Conservation (phyloP, 30 jellyfish, hydroid and myxozoan genomes). For the Rhopilema esculentum region DNA sequence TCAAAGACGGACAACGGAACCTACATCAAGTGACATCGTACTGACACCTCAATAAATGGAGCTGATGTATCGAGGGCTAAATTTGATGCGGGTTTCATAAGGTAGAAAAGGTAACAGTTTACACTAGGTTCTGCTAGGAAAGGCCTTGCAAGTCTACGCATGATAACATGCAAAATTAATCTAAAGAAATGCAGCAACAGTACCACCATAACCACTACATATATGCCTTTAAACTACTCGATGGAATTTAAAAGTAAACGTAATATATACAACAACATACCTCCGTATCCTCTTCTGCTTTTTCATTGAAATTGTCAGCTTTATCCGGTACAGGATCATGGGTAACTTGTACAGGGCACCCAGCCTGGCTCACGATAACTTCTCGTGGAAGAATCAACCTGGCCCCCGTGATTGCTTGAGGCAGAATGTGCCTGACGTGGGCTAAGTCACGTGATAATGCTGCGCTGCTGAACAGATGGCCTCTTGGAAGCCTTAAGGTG, state of each 20-base stretch:
- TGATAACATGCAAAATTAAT: too few relatives aligned
- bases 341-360: neutral
- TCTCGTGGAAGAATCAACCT: slow-evolving; percentile 25
- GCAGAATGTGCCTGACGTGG: slow-evolving; percentile 56
- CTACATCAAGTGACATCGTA: too few relatives aligned
- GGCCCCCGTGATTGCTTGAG: slow-evolving; percentile 46
- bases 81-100: too few relatives aligned
- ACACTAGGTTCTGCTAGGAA: too few relatives aligned
- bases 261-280: neutral
- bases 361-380: slow-evolving; percentile 5
- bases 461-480: slow-evolving; percentile 31
- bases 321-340: neutral
- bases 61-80: too few relatives aligned
- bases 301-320: neutral
- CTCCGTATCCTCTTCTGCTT: neutral
- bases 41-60: too few relatives aligned
- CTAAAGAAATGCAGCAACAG: too few relatives aligned
- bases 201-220: too few relatives aligned
- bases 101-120: too few relatives aligned
- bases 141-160: too few relatives aligned
- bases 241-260: neutral
- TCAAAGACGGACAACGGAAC: too few relatives aligned
- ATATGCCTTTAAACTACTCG: neutral
- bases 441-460: slow-evolving; percentile 40
- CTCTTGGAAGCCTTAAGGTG: slow-evolving; percentile 43